Percentiles rank a stretch among this genome's conserved stretches.
phyloP scores from a whole-genome alignment of 2,113 vertebrate genomes.

The Eulemur macaco region DNA sequence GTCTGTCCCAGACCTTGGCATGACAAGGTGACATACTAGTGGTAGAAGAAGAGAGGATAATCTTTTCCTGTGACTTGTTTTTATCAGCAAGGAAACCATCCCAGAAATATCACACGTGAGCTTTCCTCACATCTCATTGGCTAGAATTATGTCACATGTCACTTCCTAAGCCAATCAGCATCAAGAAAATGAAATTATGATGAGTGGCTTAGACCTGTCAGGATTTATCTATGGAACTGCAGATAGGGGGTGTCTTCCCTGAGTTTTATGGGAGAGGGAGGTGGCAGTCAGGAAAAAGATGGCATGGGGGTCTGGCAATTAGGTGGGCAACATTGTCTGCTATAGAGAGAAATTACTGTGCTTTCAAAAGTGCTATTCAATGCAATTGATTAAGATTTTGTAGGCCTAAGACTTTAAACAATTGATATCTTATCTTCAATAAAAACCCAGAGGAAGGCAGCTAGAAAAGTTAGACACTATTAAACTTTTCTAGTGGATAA shows the following conservation, averaged over 20 bases:
- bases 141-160: neutral
- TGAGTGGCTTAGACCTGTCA: neutral
- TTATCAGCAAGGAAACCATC: constrained; percentile 8
- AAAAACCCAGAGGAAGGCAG: neutral
- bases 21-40: neutral
- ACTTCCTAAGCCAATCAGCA: neutral
- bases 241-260: neutral
- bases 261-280: neutral
- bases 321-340: neutral
- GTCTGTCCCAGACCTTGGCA: neutral
- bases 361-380: neutral
- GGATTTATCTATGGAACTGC: neutral
- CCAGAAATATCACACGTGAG: neutral
- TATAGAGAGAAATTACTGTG: neutral
- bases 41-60: neutral
- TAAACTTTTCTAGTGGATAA: neutral
- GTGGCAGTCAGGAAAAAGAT: neutral
- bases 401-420: neutral
- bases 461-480: neutral
- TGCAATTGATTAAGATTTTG: neutral
- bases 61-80: neutral
- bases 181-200: neutral
- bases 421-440: neutral
- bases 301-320: neutral
- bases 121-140: neutral